A percentile compares a stretch with the other conserved stretches of the same genome.
Conservation (phyloP, 2,888 invertebrate species). For the Chymomyza amoena region DNA sequence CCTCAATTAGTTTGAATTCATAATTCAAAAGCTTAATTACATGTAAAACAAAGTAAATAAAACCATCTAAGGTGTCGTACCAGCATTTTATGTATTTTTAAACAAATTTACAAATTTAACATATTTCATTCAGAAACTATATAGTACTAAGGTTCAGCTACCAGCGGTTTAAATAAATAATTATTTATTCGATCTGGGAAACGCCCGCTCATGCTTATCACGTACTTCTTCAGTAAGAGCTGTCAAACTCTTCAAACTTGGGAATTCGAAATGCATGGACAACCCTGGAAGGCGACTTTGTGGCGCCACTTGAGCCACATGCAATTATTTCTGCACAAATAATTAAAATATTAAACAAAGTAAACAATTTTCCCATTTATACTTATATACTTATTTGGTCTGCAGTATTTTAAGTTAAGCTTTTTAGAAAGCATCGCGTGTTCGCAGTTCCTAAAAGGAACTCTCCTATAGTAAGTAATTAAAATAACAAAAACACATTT, state of each 20-base stretch:
- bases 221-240: slow-evolving; percentile 46
- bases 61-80: background rate
- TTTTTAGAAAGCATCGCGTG: slow-evolving; percentile 46
- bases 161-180: background rate
- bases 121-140: background rate
- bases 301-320: slow-evolving; percentile 56
- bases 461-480: slow-evolving; percentile 11
- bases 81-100: background rate
- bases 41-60: background rate
- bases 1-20: slow-evolving; percentile 17
- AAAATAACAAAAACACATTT: slow-evolving; percentile 39
- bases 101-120: background rate
- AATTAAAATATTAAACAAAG: slow-evolving; percentile 61
- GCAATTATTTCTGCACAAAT: slow-evolving; percentile 47
- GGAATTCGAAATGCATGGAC: background rate
- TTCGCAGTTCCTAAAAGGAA: slow-evolving; percentile 24
- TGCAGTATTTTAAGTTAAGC: slow-evolving; percentile 17
- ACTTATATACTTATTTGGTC: background rate
- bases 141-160: background rate
- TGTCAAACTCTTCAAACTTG: slow-evolving; percentile 60
- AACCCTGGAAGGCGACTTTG: slow-evolving; percentile 39
- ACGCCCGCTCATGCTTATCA: slow-evolving; percentile 43
- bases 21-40: background rate
- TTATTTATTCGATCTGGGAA: background rate
- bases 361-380: slow-evolving; percentile 40